Evolutionary conservation across 2,797 vertebrate species (phyloP).

Genomic region (Propithecus perrieri): DNA sequence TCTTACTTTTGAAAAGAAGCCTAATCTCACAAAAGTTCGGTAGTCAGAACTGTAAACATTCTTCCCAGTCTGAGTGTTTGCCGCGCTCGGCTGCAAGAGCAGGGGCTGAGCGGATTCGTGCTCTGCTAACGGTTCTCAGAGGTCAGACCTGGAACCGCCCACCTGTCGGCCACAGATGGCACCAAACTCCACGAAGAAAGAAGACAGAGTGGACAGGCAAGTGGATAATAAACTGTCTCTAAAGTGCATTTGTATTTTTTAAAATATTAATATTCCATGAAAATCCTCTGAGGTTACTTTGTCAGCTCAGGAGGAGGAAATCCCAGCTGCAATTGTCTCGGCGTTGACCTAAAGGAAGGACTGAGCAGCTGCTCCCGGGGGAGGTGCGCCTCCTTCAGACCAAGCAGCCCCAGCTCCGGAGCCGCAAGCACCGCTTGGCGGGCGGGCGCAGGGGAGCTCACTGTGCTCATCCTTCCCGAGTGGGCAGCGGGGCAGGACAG

Average conservation of each 20-base stretch:
- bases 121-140: rapidly evolving
- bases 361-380: rapidly evolving
- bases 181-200: neutral
- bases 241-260: no score
- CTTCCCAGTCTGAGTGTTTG: neutral
- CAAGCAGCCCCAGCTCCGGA: rapidly evolving
- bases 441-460: rapidly evolving
- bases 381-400: rapidly evolving
- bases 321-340: rapidly evolving
- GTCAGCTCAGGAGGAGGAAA: neutral
- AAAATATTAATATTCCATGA: neutral
- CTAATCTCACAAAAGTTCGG: neutral
- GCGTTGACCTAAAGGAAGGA: neutral
- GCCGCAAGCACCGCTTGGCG: rapidly evolving
- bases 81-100: no score
- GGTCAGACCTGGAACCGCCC: neutral
- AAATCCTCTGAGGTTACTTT: neutral
- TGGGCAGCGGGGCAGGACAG: neutral
- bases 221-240: rapidly evolving
- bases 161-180: no score
- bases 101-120: rapidly evolving
- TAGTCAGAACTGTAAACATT: neutral
- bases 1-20: neutral
- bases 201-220: no score
- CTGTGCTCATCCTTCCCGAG: rapidly evolving